These are phyloP conservation scores for Lycorma delicatula DNA, from an alignment of 1,140 invertebrate genomes.

Conservation along the genomic window DNA sequence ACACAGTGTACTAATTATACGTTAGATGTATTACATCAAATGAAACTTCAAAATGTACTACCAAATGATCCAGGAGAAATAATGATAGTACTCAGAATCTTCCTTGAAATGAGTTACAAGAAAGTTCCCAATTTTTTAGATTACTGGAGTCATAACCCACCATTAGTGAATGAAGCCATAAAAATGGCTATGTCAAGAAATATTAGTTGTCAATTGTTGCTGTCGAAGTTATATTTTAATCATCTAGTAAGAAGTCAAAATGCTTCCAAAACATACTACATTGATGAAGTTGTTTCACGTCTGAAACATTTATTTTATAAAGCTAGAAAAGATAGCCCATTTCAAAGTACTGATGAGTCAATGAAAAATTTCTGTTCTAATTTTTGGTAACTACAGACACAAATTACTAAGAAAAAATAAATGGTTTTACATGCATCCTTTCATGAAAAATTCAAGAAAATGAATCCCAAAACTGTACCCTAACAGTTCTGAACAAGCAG, in stretches of 20 bases:
- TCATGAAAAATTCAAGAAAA: no score
- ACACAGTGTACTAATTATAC: no score
- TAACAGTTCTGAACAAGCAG: no score
- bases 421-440: no score
- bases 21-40: no score
- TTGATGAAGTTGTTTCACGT: slow-evolving; percentile 24
- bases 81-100: neutral
- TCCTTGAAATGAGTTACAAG: slow-evolving; percentile 12
- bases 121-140: neutral
- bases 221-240: slow-evolving; percentile 30
- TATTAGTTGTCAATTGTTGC: slow-evolving; percentile 12
- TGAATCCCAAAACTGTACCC: no score
- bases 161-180: slow-evolving; percentile 26
- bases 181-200: slow-evolving; percentile 25
- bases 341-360: neutral
- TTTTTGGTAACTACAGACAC: no score
- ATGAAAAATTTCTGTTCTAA: neutral
- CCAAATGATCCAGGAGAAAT: no score
- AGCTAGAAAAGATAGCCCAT: no score
- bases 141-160: slow-evolving; percentile 23
- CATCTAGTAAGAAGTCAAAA: slow-evolving; percentile 18
- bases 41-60: no score
- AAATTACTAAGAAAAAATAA: no score
- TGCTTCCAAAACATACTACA: slow-evolving; percentile 22
- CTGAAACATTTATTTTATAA: slow-evolving; percentile 20